Conservation (phyloP, 2,888 invertebrate genomes). For the Aspidiotus destructor region DNA sequence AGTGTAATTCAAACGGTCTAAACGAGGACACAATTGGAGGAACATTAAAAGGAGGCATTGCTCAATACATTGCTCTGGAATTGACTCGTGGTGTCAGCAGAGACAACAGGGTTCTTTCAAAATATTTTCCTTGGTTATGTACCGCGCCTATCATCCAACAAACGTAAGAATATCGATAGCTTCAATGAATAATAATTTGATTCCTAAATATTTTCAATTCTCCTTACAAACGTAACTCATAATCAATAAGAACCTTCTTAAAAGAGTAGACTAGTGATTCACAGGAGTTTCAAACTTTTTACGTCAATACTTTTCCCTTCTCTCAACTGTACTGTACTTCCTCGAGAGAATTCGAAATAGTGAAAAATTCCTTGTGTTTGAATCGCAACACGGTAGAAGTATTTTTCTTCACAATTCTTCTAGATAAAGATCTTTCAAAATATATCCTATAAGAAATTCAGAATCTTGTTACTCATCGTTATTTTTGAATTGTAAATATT, state of each 20-base stretch:
- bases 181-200: neutral
- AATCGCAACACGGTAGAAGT: no score
- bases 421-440: no score
- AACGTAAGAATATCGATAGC: conserved; percentile 12
- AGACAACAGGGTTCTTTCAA: conserved; percentile 68
- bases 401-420: no score
- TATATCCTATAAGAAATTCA: neutral
- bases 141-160: conserved; percentile 58
- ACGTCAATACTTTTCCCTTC: no score
- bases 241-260: neutral
- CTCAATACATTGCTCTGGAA: conserved; percentile 87
- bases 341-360: no score
- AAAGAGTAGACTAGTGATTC: neutral
- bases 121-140: conserved; percentile 84
- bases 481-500: conserved; percentile 24
- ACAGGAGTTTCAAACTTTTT: no score
- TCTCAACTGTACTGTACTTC: no score
- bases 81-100: conserved; percentile 77
- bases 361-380: no score
- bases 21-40: conserved; percentile 96
- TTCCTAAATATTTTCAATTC: neutral
- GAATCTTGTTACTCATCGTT: conserved; percentile 5
- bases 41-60: conserved; percentile 88
- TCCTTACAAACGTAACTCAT: neutral
- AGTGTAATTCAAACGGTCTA: conserved; percentile 41